Evolutionary conservation across 2,113 vertebrate genomes (phyloP).

Genomic region (Sialia sialis): DNA sequence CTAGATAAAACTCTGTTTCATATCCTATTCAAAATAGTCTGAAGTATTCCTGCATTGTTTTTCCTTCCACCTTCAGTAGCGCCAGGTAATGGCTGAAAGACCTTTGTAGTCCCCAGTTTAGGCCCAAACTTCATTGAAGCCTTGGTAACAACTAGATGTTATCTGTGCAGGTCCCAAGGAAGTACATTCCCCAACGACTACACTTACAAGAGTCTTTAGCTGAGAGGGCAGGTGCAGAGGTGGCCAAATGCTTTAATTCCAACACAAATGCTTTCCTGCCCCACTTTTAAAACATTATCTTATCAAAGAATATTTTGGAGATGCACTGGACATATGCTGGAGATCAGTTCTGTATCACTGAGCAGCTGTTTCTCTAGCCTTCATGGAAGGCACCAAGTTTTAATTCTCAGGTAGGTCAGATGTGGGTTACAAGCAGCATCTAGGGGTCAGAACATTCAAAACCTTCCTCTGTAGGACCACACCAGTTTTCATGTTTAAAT

Average conservation of each 20-base stretch:
- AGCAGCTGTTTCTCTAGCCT: not conserved
- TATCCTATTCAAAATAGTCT: not conserved
- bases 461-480: not conserved
- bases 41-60: not conserved
- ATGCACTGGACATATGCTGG: not conserved
- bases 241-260: not conserved
- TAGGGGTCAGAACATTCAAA: not conserved
- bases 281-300: not conserved
- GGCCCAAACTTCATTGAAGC: not conserved
- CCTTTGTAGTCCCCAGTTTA: not conserved
- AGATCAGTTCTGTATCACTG: not conserved
- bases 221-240: not conserved
- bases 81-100: not conserved
- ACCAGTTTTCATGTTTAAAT: not conserved
- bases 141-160: not conserved
- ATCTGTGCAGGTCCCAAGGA: not conserved
- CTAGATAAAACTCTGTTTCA: not conserved
- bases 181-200: not conserved
- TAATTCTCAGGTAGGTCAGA: not conserved
- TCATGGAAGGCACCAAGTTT: not conserved
- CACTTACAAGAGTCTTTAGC: not conserved
- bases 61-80: not conserved
- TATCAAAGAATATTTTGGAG: not conserved
- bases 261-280: not conserved
- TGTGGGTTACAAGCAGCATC: not conserved